Evolutionary conservation across 2,888 invertebrate species (phyloP).

Genomic region (Epinotia bilunana): DNA sequence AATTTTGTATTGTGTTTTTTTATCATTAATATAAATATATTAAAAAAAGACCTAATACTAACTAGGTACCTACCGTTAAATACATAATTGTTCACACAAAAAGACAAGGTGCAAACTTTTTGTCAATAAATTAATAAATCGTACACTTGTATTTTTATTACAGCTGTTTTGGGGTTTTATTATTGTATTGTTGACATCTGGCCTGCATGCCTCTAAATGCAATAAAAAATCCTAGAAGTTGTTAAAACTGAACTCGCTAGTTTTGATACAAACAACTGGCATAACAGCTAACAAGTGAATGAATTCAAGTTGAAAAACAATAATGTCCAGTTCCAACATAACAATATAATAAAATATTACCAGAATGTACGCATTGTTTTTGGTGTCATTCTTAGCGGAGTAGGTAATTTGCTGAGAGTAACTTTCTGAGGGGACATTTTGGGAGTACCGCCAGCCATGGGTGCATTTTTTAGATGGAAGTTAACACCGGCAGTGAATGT

Average conservation of each 20-base stretch:
- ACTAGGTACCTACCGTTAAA: no score
- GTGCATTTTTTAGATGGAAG: neutral
- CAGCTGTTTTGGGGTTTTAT: no score
- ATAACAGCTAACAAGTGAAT: neutral
- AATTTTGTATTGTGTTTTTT: no score
- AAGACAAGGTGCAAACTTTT: no score
- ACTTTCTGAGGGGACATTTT: conserved; percentile 20
- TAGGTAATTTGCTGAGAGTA: conserved; percentile 4
- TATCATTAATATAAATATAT: no score
- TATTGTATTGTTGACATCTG: neutral
- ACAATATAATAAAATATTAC: neutral
- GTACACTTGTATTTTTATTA: no score
- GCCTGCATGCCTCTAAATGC: neutral
- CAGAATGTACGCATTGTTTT: conserved; percentile 9
- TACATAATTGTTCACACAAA: no score
- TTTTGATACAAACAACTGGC: neutral
- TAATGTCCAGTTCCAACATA: neutral
- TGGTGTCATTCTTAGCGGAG: conserved; percentile 11
- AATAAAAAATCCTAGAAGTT: neutral
- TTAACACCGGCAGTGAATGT: no score
- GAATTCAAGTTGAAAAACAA: no score
- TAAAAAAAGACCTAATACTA: no score
- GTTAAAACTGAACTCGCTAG: neutral
- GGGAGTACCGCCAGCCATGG: neutral
- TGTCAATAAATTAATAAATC: no score